Percentiles rank a stretch among this genome's conserved stretches.
Conservation (phyloP, 2,888 invertebrate species). For the Maniola hyperantus region DNA sequence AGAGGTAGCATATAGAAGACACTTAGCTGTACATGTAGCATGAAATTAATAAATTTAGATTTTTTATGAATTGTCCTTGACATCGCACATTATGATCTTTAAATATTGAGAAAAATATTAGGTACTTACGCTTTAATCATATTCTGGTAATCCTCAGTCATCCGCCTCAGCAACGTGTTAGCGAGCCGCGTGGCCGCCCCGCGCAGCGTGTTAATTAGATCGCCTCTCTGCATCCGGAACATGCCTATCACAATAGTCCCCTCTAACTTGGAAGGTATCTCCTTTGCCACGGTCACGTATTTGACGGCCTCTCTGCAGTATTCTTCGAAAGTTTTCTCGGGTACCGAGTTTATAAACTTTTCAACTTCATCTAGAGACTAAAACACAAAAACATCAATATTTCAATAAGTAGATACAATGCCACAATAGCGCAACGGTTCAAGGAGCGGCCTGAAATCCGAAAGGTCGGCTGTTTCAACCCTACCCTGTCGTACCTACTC, state of each 20-base stretch:
- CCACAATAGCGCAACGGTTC: too few relatives aligned
- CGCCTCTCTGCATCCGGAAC: constrained; percentile 92
- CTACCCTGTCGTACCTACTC: too few relatives aligned
- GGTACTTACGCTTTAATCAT: constrained; percentile 89
- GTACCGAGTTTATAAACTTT: constrained; percentile 85
- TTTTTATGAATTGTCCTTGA: background rate
- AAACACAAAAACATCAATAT: constrained; percentile 19
- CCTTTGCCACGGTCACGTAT: constrained; percentile 84
- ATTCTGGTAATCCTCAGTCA: constrained; percentile 91
- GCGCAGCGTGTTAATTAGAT: constrained; percentile 88
- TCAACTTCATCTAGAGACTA: constrained; percentile 85
- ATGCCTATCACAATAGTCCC: constrained; percentile 90
- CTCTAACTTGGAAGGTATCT: constrained; percentile 83
- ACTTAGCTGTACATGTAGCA: too few relatives aligned
- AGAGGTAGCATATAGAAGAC: too few relatives aligned
- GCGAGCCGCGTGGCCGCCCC: constrained; percentile 86
- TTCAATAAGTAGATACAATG: too few relatives aligned
- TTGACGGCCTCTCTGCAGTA: constrained; percentile 83
- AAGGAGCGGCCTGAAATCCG: too few relatives aligned
- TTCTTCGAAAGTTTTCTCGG: constrained; percentile 84
- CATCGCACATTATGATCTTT: background rate
- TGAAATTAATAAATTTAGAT: background rate
- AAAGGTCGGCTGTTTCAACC: too few relatives aligned
- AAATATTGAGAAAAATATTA: too few relatives aligned
- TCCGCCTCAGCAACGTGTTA: constrained; percentile 86